Conservation (phyloP, 2,113 vertebrate genomes). For the Colaptes auratus region DNA sequence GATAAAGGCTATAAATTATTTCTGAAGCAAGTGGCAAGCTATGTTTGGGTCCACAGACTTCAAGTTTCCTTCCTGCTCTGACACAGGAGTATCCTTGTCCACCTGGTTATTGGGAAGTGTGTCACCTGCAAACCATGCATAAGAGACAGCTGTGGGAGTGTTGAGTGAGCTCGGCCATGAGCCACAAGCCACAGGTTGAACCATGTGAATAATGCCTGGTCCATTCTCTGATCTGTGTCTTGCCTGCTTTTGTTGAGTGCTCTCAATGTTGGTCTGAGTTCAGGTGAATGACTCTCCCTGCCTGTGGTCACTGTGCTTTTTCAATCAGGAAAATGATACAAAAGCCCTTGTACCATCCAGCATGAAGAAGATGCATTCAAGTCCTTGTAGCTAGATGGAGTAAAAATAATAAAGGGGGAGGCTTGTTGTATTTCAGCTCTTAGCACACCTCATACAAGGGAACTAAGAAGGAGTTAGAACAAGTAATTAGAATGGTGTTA, state of each 20-base stretch:
- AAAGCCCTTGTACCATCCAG: not conserved
- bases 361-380: not conserved
- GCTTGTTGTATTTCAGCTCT: not conserved
- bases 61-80: not conserved
- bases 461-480: not conserved
- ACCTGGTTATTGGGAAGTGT: rapidly evolving
- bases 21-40: not conserved
- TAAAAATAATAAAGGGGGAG: not conserved
- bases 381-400: not conserved
- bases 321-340: not conserved
- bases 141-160: rapidly evolving
- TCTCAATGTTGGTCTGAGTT: no score
- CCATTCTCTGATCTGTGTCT: not conserved
- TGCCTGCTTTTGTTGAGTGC: not conserved
- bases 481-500: not conserved
- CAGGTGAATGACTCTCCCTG: not conserved
- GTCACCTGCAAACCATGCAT: not conserved
- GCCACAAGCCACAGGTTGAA: rapidly evolving
- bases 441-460: rapidly evolving
- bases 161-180: rapidly evolving
- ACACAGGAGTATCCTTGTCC: rapidly evolving
- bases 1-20: not conserved
- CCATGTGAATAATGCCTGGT: not conserved
- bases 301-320: no score
- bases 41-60: not conserved